phyloP scores from a whole-genome alignment of 2,797 vertebrate species.

The Hypotaenidia philippensis region DNA sequence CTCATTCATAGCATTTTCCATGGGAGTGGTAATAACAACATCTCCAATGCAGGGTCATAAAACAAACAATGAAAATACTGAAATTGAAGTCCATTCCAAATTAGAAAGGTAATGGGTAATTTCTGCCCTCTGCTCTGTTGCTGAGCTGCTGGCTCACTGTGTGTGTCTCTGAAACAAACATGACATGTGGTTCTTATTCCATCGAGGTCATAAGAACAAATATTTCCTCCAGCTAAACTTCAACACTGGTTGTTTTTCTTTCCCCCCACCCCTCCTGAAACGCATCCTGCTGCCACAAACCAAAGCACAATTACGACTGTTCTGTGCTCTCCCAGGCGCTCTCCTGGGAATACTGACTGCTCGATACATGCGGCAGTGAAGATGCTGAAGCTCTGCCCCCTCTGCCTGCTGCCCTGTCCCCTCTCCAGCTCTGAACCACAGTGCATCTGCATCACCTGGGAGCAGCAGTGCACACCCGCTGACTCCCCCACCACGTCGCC shows the following conservation, averaged over 20 bases:
- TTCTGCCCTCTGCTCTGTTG: background rate
- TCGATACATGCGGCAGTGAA: accelerated
- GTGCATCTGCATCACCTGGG: background rate
- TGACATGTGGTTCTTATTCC: background rate
- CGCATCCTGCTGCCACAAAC: background rate
- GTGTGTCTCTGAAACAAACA: background rate
- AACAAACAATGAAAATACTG: background rate
- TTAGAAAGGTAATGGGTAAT: background rate
- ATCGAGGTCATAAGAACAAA: background rate
- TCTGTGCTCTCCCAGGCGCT: background rate
- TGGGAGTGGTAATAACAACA: background rate
- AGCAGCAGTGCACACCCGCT: background rate
- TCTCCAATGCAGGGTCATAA: background rate
- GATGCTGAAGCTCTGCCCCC: background rate
- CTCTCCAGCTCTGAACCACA: background rate
- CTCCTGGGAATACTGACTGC: background rate
- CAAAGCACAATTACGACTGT: background rate
- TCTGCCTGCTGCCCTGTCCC: accelerated
- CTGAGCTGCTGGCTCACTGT: background rate
- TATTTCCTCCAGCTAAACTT: background rate
- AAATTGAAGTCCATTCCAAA: background rate
- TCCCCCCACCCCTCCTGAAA: background rate
- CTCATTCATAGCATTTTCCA: background rate
- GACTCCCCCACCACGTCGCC: accelerated
- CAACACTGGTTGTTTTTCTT: background rate